Evolutionary conservation across 2,797 vertebrate species (phyloP).

Genomic region (Acestrorhynchus altus): DNA sequence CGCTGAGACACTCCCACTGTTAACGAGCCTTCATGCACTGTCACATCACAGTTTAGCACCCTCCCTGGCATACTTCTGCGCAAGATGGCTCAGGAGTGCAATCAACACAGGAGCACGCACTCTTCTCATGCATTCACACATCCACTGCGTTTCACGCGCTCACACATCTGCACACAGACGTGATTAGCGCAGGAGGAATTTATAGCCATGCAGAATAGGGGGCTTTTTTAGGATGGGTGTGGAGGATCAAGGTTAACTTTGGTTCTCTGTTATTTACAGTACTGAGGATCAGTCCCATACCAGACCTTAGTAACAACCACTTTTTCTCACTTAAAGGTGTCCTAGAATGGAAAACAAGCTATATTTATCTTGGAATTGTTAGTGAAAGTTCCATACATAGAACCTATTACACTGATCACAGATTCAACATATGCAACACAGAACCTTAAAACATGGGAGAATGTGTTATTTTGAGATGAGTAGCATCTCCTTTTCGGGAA

Average conservation of each 20-base stretch:
- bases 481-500: too few species aligned
- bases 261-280: neutral
- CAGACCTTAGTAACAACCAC: too few species aligned
- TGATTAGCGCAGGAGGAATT: neutral
- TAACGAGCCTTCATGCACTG: conserved; percentile 7
- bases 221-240: neutral
- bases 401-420: too few species aligned
- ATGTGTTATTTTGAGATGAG: neutral
- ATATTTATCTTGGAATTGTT: too few species aligned
- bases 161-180: neutral
- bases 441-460: too few species aligned
- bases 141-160: neutral
- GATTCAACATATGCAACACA: too few species aligned
- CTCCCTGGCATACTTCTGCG: conserved; percentile 13
- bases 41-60: conserved; percentile 21
- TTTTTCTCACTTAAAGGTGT: too few species aligned
- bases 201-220: neutral
- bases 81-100: neutral
- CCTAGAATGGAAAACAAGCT: too few species aligned
- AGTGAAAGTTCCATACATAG: too few species aligned
- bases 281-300: neutral
- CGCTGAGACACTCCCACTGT: neutral
- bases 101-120: conserved; percentile 3
- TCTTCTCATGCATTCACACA: conserved; percentile 38
- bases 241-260: conserved; percentile 1